phyloP scores from a whole-genome alignment of 2,797 vertebrate genomes.

The Manis crassicaudata region DNA sequence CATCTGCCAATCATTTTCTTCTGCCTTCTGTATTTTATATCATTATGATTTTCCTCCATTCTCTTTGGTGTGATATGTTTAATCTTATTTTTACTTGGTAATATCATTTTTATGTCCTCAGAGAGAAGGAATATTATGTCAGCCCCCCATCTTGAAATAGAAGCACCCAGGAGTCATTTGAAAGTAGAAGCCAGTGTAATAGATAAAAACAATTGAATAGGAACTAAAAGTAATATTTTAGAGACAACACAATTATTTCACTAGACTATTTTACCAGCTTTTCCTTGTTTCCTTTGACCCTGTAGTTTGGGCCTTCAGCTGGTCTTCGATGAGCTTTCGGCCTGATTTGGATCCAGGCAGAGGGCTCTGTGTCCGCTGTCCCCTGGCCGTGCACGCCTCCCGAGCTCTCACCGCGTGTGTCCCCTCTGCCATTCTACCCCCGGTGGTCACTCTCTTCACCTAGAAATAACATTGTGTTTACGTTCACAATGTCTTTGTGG shows the following conservation, averaged over 20 bases:
- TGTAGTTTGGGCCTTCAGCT: background rate
- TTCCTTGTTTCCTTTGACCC: background rate
- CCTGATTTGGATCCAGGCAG: background rate
- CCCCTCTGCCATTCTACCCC: background rate
- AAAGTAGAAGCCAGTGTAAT: background rate
- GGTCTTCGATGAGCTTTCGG: background rate
- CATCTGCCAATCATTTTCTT: background rate
- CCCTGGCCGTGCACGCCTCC: background rate
- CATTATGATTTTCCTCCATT: background rate
- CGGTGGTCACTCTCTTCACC: background rate
- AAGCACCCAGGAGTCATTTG: background rate
- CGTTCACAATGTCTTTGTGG: background rate
- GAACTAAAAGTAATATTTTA: background rate
- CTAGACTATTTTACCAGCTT: background rate
- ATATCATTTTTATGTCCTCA: background rate
- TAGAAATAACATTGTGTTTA: background rate
- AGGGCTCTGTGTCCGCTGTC: background rate
- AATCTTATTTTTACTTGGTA: conserved; percentile 35
- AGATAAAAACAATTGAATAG: background rate
- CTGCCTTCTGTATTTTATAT: background rate
- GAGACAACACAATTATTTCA: conserved; percentile 1
- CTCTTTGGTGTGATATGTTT: background rate
- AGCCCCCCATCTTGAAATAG: background rate
- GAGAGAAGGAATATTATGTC: background rate
- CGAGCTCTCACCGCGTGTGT: background rate